Evolutionary conservation across 2,113 vertebrate species (phyloP), one percentile per base, ranked within the genome.

Genomic region (Dolichallabes microphthalmus): DNA sequence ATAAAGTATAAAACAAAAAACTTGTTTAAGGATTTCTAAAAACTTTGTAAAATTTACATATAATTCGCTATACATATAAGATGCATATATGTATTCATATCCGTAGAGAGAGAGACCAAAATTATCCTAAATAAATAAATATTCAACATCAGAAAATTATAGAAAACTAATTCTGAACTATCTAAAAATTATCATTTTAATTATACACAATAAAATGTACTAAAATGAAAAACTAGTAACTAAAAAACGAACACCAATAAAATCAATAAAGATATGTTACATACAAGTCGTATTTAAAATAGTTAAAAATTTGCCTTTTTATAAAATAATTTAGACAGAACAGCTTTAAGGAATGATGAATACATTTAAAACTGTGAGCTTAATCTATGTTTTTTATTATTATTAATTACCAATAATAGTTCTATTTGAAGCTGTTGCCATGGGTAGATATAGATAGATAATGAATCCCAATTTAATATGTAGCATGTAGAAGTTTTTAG

Each of bases 401-500:
- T 76, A 1, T 27, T 53, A 7, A 30, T 53, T 76, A 53, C 53
- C 14, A 27, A 2, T 27, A 2, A 53, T 30, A 76, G 74, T 53
- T 27, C 0, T 27, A 76, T 55, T 53, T 27, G 74, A 53, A 53
- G 25, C n/a, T 52, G 22, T 74, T 74, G 14, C 39, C 5, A 7
- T 27, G 14, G 14, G 9, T 27, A 9, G 74, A 27, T 10, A 53
- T 27, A 76, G 13, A 14, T 53, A 76, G 50, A 6, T 76, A 17
- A 76, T 76, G 3, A 17, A 27, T 30, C 7, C 14, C 27, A 76
- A 15, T 14, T n/a, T 53, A 7, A 27, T 53, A 17, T 30, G 50
- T 25, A 76, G 74, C 50, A 55, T 53, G 45, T 75, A 75, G 25
- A 75, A 75, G 12, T 75, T 75, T 53, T 12, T 75, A 75, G 73